phyloP scores from a whole-genome alignment of 2,888 invertebrate species.

The Chymomyza procnemis region DNA sequence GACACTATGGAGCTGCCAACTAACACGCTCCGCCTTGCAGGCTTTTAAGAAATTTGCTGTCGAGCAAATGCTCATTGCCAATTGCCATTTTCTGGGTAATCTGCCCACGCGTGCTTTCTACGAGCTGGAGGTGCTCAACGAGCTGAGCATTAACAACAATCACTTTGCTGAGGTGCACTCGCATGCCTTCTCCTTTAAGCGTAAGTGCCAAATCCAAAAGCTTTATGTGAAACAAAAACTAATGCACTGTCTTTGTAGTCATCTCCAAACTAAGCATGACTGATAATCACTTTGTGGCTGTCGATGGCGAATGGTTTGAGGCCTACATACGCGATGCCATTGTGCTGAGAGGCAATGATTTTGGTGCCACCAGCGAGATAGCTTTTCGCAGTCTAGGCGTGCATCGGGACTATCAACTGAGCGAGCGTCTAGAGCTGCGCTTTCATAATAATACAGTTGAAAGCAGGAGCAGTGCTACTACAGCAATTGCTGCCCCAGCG shows the following conservation, averaged over 20 bases:
- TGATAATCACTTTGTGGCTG: conserved; percentile 69
- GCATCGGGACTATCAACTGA: conserved; percentile 71
- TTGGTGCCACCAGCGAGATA: conserved; percentile 73
- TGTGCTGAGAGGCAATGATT: conserved; percentile 71
- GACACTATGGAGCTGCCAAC: not conserved
- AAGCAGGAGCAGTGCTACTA: conserved; percentile 28
- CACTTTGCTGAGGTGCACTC: conserved; percentile 83
- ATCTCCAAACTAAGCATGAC: conserved; percentile 72
- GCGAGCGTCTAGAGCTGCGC: conserved; percentile 75
- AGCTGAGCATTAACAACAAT: conserved; percentile 84
- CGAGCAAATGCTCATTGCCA: conserved; percentile 82
- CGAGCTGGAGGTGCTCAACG: conserved; percentile 85
- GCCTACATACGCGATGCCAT: conserved; percentile 72
- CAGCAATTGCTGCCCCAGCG: conserved; percentile 33
- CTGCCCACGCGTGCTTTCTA: conserved; percentile 86
- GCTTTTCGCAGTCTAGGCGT: conserved; percentile 75
- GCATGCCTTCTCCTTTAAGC: conserved; percentile 82
- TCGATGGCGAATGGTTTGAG: conserved; percentile 77
- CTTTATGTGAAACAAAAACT: not conserved
- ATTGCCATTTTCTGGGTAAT: conserved; percentile 81
- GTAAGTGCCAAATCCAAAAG: conserved; percentile 47
- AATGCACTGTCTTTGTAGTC: conserved; percentile 43
- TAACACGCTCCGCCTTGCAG: conserved; percentile 68
- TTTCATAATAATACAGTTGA: conserved; percentile 75
- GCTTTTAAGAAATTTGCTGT: conserved; percentile 89